phyloP scores from a whole-genome alignment of 1,140 invertebrate species.

The Ridgeia piscesae region DNA sequence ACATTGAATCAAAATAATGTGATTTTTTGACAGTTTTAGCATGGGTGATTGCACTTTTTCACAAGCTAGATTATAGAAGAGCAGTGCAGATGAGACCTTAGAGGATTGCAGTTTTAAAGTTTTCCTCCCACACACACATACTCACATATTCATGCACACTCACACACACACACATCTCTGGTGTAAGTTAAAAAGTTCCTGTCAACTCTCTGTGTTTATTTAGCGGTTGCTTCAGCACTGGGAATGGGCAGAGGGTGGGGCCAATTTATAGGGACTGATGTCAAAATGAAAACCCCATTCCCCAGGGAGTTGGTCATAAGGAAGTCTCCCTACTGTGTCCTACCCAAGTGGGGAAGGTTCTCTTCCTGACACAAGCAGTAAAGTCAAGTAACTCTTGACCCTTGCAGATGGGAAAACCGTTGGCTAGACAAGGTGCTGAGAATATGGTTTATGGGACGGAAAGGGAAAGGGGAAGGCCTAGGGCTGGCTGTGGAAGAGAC shows the following conservation, averaged over 20 bases:
- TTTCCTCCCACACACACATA: no score
- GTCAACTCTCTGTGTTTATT: not conserved
- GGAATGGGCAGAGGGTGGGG: not conserved
- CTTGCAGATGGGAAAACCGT: not conserved
- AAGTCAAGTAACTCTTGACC: slow-evolving; percentile 5
- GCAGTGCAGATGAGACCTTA: no score
- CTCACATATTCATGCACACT: no score
- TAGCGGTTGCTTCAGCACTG: not conserved
- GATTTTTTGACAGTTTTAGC: no score
- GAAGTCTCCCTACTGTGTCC: not conserved
- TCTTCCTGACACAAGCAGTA: not conserved
- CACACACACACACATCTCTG: no score
- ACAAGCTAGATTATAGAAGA: no score
- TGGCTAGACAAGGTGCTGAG: not conserved
- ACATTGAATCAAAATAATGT: no score
- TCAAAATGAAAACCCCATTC: not conserved
- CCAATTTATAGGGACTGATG: not conserved
- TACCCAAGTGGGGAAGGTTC: not conserved
- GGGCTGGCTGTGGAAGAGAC: not conserved
- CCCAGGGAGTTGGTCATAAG: not conserved
- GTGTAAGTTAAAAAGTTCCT: no score
- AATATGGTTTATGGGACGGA: not conserved
- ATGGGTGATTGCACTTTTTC: no score
- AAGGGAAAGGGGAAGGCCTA: not conserved
- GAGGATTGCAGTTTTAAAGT: no score